Evolutionary conservation across 2,888 invertebrate genomes (phyloP), one percentile per base, ranked within the genome.

Genomic region (Craniophora ligustri): DNA sequence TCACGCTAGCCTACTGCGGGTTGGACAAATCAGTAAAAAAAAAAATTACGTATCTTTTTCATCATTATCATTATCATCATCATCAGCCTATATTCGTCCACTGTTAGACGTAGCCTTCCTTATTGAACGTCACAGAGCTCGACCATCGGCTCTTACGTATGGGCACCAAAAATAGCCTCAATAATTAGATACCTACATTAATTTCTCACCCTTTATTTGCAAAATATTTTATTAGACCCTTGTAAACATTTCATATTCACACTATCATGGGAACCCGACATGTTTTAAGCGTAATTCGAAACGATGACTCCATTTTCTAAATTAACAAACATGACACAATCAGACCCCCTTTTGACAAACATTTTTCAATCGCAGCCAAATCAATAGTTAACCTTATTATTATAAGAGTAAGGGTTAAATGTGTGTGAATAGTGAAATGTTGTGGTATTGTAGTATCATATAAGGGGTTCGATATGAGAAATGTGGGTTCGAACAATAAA

Each of bases 401-500:
- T 4, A 11, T 11, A 14, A 14, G 6, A 10, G 63, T 74, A 81
- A 70, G 67, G 57, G 42, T 57, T 61, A 64, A 47, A 45, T 45
- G 7, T 10, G 10, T 8, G 5, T 13, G 7, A 38, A 16, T 44
- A 36, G 36, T 32, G 8, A 32, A 15, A 50, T 44, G 23, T 41
- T 51, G 40, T 63, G 46, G 70, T 67, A 69, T 66, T 67, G 67
- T 66, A 55, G 57, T 68, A 49, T 54, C 58, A 69, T 70, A 76
- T 72, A 69, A 26, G 73, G 79, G 86, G 88, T 86, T 81, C 82
- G 81, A 78, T 81, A 75, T 72, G 79, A 82, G 78, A 78, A 79
- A 86, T 85, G 83, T 86, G 87, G 87, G 89, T 84, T 79, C 84
- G 81, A 78, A 90, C 90, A 90, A 92, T 91, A 86, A 91, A 91